Base-by-base conservation (phyloP, 2,113 vertebrate species). In the Pleuronectes platessa region DNA sequence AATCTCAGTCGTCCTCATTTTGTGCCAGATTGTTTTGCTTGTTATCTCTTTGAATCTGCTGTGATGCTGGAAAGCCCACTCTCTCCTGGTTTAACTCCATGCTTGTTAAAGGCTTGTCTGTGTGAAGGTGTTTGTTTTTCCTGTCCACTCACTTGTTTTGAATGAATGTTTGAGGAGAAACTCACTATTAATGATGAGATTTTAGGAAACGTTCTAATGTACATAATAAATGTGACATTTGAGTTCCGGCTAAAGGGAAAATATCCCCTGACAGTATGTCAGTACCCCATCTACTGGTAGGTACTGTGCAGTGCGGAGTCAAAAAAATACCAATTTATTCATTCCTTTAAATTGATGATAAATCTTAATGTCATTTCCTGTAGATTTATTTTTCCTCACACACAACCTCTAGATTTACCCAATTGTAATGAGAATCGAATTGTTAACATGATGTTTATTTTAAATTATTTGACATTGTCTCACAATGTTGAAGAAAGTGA, bases 111-210 rank as follows among this genome's bases (percentile, higher is more conserved):
- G 45, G 45, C 6, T 31, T 31, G 53, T 88, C 13, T 0, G 0
- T 55, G 21, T 71, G 45, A 65, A 56, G 3, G 26, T 76, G 71
- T 70, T 55, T 71, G 47, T 80, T 66, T 77, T 27, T 79, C 1
- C 55, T 20, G 21, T 54, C 10, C 21, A 1, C 24, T 62, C 49
- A 10, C 71, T n/a, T 71, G 40, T 56, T 75, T 55, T 62, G 3
- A 69, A 42, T 73, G 31, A 55, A 61, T 59, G 47, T 45, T 49
- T 76, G 4, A 73, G 37, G 24, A 47, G 10, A 59, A 49, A 55
- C 18, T 59, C 14, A 42, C 40, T n/a, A 8, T 21, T 49, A 8
- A 11, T 21, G 24, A 47, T 45, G 4, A 51, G 37, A 78, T 5
- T 21, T 26, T 54, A 58, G 10, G 45, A 49, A 17, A 49, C 14